Conservation (phyloP, 2,888 invertebrate genomes). For the Drosophila mettleri region DNA sequence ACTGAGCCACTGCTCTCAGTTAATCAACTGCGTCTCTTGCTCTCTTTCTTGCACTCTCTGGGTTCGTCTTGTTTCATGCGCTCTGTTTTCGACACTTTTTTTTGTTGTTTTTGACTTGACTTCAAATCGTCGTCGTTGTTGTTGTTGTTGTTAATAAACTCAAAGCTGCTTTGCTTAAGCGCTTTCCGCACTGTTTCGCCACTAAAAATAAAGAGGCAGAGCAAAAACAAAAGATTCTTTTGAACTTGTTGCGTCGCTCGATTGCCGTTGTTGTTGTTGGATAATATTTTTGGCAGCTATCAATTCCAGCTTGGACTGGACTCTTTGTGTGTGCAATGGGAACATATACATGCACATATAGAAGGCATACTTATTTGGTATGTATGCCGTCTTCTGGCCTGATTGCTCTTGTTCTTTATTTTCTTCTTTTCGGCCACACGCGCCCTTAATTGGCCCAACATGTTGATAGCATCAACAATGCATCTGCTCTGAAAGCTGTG, state of each 20-base stretch:
- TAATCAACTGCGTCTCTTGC: not conserved
- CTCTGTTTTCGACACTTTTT: conserved; percentile 31
- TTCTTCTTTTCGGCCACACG: conserved; percentile 30
- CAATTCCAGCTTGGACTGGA: conserved; percentile 21
- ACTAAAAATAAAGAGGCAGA: conserved; percentile 23
- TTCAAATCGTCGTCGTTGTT: conserved; percentile 18
- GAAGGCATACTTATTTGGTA: conserved; percentile 15
- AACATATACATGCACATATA: not conserved
- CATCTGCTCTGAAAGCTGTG: conserved; percentile 10
- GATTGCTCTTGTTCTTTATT: conserved; percentile 4
- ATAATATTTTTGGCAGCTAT: conserved; percentile 44
- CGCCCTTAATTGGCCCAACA: conserved; percentile 45
- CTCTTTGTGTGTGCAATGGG: not conserved
- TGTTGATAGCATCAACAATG: conserved; percentile 13
- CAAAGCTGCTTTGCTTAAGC: conserved; percentile 39
- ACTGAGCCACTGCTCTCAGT: conserved; percentile 2
- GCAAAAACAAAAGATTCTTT: conserved; percentile 31
- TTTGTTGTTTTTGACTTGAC: conserved; percentile 5
- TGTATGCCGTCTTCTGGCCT: conserved; percentile 25
- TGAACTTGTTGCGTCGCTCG: conserved; percentile 46
- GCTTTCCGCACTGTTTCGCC: conserved; percentile 53
- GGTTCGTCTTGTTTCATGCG: conserved; percentile 1
- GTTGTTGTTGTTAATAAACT: conserved; percentile 48
- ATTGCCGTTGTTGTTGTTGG: conserved; percentile 37
- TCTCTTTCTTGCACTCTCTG: conserved; percentile 10